phyloP scores from a whole-genome alignment of 2,888 invertebrate genomes.

The Mythimna pallens region DNA sequence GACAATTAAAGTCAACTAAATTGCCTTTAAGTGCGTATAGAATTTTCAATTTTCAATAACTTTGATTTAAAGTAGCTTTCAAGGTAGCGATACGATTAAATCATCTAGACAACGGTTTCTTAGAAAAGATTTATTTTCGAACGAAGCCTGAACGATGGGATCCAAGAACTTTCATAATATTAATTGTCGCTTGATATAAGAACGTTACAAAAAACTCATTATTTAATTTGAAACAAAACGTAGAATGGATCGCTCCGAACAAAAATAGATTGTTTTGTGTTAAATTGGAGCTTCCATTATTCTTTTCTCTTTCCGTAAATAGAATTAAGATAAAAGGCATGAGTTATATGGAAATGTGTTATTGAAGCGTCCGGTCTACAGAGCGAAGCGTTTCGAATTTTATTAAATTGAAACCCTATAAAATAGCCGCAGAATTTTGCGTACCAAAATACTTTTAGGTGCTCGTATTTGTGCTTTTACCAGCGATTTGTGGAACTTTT shows the following conservation, averaged over 20 bases:
- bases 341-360: conserved; percentile 14
- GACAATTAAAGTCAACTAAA: conserved; percentile 33
- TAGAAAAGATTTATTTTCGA: conserved; percentile 48
- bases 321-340: conserved; percentile 18
- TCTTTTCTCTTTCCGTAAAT: conserved; percentile 34
- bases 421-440: conserved; percentile 8
- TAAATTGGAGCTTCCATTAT: conserved; percentile 24
- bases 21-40: conserved; percentile 23
- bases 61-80: conserved; percentile 36
- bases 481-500: conserved; percentile 4
- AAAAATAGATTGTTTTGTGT: conserved; percentile 52
- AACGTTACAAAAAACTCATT: conserved; percentile 51
- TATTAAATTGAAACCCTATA: neutral
- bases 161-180: conserved; percentile 59
- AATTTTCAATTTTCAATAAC: conserved; percentile 42
- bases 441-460: conserved; percentile 12
- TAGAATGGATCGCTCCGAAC: conserved; percentile 15
- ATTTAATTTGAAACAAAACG: conserved; percentile 44
- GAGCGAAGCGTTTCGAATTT: conserved; percentile 19
- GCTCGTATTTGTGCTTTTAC: conserved; percentile 13
- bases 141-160: conserved; percentile 28
- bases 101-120: conserved; percentile 39
- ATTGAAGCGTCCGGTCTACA: conserved; percentile 15
- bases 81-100: conserved; percentile 32
- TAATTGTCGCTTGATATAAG: conserved; percentile 62